A percentile compares a stretch with the other conserved stretches of the same genome.
Evolutionary conservation across 2,888 invertebrate genomes (phyloP).

Genomic region (Mythimna ferrago): DNA sequence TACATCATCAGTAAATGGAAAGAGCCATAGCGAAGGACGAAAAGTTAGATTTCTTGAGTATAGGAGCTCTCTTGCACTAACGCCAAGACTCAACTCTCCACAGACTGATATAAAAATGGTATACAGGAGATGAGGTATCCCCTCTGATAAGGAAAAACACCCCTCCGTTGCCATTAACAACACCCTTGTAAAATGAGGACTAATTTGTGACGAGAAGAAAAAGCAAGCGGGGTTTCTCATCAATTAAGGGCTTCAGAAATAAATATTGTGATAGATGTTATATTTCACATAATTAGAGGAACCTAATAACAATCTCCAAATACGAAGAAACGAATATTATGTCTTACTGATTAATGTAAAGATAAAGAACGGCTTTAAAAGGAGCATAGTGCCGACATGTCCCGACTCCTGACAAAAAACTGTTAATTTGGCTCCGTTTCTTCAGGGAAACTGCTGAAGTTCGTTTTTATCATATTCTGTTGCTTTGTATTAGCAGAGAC

Average conservation of each 20-base stretch:
- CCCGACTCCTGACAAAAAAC: not conserved
- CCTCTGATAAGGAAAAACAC: not conserved
- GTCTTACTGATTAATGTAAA: not conserved
- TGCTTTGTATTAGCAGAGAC: not conserved
- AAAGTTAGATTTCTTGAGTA: constrained; percentile 11
- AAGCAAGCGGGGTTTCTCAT: not conserved
- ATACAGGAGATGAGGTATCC: not conserved
- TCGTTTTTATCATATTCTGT: not conserved
- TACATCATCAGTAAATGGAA: constrained; percentile 31
- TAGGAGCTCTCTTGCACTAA: constrained; percentile 25
- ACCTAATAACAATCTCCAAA: not conserved
- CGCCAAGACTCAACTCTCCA: not conserved
- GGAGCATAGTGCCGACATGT: not conserved
- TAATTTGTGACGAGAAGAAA: not conserved
- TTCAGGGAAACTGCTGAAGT: constrained; percentile 1
- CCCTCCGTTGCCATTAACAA: not conserved
- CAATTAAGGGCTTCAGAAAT: not conserved
- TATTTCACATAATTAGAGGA: not conserved
- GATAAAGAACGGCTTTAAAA: not conserved
- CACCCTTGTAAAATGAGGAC: not conserved
- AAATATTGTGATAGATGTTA: not conserved
- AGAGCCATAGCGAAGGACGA: constrained; percentile 24
- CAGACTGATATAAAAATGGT: not conserved
- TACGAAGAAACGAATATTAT: not conserved
- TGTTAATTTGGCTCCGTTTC: not conserved